Percentiles rank a stretch among this genome's conserved stretches.
These are phyloP conservation scores for Phrynosoma platyrhinos DNA, from an alignment of 2,113 vertebrate species.

Conservation along the genomic window DNA sequence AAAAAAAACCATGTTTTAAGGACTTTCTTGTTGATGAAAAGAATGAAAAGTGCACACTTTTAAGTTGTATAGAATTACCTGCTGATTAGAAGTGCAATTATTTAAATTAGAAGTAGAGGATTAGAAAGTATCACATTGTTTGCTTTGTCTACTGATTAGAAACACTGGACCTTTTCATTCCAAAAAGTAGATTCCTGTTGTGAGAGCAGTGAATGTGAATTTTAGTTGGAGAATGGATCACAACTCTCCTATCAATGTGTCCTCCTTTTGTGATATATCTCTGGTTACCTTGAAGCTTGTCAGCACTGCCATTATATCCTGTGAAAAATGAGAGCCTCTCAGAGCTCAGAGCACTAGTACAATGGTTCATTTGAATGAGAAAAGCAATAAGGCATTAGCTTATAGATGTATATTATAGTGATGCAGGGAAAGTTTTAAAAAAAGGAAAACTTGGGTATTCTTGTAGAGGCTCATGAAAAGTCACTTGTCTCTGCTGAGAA, in stretches of 20 bases:
- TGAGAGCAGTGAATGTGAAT: neutral
- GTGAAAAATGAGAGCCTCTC: conserved; percentile 3
- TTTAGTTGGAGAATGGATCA: neutral
- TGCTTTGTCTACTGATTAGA: conserved; percentile 32
- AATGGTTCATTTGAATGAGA: conserved; percentile 5
- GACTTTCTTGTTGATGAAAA: conserved; percentile 27
- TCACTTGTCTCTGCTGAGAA: neutral
- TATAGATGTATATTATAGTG: neutral
- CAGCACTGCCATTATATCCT: neutral
- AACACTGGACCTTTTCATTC: neutral
- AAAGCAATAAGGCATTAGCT: neutral
- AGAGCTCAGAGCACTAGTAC: neutral
- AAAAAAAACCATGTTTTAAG: neutral
- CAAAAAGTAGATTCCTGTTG: neutral
- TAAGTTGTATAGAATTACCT: conserved; percentile 33
- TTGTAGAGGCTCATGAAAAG: neutral
- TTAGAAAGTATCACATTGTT: conserved; percentile 20
- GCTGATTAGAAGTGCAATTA: conserved; percentile 29
- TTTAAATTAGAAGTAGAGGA: conserved; percentile 30
- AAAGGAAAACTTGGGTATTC: neutral
- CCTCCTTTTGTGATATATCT: neutral
- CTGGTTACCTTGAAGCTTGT: neutral
- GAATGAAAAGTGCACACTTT: conserved; percentile 23
- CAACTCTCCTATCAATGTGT: neutral
- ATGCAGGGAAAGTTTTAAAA: neutral